A percentile compares a stretch with the other conserved stretches of the same genome.
phyloP scores from a whole-genome alignment of 2,888 invertebrate species.

The Archaeoteleia sp. region DNA sequence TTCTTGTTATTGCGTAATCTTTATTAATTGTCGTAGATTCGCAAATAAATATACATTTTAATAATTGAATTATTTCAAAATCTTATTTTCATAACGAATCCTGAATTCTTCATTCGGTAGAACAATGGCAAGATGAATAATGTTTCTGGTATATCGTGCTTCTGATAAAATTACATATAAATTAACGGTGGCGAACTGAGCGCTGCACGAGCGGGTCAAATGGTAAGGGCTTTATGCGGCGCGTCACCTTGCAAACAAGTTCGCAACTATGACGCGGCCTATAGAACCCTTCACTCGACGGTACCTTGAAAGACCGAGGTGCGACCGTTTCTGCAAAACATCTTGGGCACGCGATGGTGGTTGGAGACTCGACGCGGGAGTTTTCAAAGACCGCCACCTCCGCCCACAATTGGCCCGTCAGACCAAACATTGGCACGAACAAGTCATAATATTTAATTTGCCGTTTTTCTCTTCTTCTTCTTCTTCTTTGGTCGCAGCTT shows the following conservation, averaged over 20 bases:
- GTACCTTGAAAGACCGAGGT: constrained; percentile 22
- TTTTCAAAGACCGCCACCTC: constrained; percentile 1
- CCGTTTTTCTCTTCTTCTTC: no score
- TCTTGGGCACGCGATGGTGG: constrained; percentile 2
- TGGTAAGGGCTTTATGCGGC: constrained; percentile 14
- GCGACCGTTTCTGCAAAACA: constrained; percentile 3
- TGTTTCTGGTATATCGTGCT: background rate
- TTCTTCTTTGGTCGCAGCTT: no score
- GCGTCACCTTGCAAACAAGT: constrained; percentile 26
- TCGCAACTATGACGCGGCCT: constrained; percentile 11
- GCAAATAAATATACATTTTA: no score
- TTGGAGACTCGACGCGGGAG: constrained; percentile 7
- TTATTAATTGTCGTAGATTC: no score
- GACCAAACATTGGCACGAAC: no score
- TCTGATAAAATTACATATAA: background rate
- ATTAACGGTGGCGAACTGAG: constrained; percentile 9
- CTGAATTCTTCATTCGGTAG: background rate
- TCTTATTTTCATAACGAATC: background rate
- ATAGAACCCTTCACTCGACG: constrained; percentile 17
- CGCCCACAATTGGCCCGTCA: no score
- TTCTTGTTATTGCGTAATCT: no score
- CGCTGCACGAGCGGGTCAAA: constrained; percentile 10
- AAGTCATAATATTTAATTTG: no score
- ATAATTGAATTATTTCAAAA: background rate
- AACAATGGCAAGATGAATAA: background rate